A percentile compares a stretch with the other conserved stretches of the same genome.
Conservation (phyloP, 2,113 vertebrate genomes). For the Apodemus sylvaticus region DNA sequence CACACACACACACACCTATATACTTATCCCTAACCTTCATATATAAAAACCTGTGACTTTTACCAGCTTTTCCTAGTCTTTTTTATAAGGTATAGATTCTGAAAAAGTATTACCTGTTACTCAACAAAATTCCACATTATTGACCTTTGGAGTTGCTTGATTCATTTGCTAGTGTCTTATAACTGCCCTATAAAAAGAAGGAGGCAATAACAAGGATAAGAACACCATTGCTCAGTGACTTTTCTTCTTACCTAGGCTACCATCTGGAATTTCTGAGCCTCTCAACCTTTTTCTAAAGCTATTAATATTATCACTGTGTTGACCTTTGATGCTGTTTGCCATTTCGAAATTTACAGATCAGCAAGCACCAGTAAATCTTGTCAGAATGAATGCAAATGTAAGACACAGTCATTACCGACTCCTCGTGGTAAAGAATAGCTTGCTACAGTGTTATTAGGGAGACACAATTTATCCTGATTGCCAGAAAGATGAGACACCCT, state of each 20-base stretch:
- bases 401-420: conserved; percentile 75
- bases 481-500: conserved; percentile 64
- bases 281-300: conserved; percentile 51
- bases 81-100: conserved; percentile 38
- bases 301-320: conserved; percentile 67
- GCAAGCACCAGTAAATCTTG: conserved; percentile 79
- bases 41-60: conserved; percentile 4
- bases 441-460: conserved; percentile 66
- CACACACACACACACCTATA: neutral
- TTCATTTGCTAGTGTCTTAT: conserved; percentile 19
- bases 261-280: neutral
- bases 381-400: conserved; percentile 81
- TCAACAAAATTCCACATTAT: neutral
- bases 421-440: conserved; percentile 74
- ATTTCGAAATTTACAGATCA: conserved; percentile 79
- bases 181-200: conserved; percentile 2
- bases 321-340: conserved; percentile 80
- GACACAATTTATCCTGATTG: conserved; percentile 73
- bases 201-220: neutral
- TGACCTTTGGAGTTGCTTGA: neutral
- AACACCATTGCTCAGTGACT: neutral
- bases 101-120: conserved; percentile 34
- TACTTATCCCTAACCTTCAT: conserved; percentile 22
- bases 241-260: conserved; percentile 4
- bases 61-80: neutral